Conservation (phyloP, 2,888 invertebrate genomes). For the Tromatobia lineatoria region DNA sequence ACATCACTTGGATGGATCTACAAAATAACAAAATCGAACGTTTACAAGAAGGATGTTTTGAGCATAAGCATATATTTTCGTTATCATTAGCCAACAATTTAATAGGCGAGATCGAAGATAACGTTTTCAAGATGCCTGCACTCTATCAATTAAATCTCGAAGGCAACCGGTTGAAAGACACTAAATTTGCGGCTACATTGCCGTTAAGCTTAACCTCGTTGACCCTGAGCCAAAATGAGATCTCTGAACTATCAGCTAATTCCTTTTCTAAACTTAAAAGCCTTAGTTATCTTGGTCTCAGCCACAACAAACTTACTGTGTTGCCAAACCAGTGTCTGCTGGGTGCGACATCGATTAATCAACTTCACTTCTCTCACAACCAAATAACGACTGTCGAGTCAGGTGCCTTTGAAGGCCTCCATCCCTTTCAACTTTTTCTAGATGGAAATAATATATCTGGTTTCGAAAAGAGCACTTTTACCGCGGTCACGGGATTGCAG, state of each 20-base stretch:
- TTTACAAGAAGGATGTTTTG: too few relatives aligned
- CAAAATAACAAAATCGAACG: too few relatives aligned
- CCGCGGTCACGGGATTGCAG: not conserved
- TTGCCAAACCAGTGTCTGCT: not conserved
- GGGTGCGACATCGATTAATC: not conserved
- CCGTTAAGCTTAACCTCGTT: conserved; percentile 49
- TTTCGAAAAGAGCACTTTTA: not conserved
- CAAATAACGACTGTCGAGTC: not conserved
- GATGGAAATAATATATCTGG: not conserved
- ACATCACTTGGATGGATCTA: too few relatives aligned
- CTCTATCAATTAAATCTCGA: not conserved
- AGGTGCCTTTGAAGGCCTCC: not conserved
- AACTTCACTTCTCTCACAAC: not conserved
- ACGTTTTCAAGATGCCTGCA: not conserved
- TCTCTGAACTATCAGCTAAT: conserved; percentile 69
- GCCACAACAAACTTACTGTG: not conserved
- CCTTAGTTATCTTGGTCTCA: not conserved
- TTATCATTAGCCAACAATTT: not conserved
- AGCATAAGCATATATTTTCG: too few relatives aligned
- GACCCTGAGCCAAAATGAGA: conserved; percentile 73
- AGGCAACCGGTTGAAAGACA: not conserved
- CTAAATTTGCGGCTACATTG: conserved; percentile 5
- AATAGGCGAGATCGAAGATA: conserved; percentile 13
- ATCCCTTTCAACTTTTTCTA: not conserved
- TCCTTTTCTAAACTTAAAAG: conserved; percentile 1